These are phyloP conservation scores for Lasioglossum morio DNA, from an alignment of 2,888 invertebrate species.

Conservation along the genomic window DNA sequence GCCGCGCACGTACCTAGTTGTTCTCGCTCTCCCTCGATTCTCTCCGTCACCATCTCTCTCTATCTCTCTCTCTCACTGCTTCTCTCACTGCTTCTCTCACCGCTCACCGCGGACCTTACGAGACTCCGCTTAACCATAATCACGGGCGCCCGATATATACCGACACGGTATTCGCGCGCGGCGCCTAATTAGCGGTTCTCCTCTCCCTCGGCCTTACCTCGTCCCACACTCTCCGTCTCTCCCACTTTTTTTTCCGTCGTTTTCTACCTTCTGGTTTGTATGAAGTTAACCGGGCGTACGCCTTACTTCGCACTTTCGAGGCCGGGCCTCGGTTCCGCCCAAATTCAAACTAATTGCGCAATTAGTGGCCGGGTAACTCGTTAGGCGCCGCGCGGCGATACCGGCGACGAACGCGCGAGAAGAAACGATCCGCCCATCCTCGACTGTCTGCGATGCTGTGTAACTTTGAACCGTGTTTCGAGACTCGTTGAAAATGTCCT, in stretches of 20 bases:
- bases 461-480: too few species aligned
- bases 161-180: slow-evolving; percentile 78
- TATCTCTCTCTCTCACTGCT: background rate
- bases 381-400: slow-evolving; percentile 44
- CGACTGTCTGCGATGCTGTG: too few species aligned
- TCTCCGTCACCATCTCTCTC: slow-evolving; percentile 55
- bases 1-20: slow-evolving; percentile 68
- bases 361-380: slow-evolving; percentile 63
- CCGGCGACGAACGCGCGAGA: slow-evolving; percentile 35
- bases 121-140: slow-evolving; percentile 73
- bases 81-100: slow-evolving; percentile 47
- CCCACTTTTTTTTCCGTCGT: slow-evolving; percentile 23
- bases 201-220: slow-evolving; percentile 44
- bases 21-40: slow-evolving; percentile 57
- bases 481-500: too few species aligned
- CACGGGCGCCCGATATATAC: slow-evolving; percentile 75
- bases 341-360: slow-evolving; percentile 71
- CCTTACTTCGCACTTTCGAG: slow-evolving; percentile 45
- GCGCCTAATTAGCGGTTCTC: slow-evolving; percentile 80
- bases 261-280: slow-evolving; percentile 32
- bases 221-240: slow-evolving; percentile 33
- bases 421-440: background rate
- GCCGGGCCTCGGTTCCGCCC: slow-evolving; percentile 62
- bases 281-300: slow-evolving; percentile 60
- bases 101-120: slow-evolving; percentile 50